These are phyloP conservation scores for Clinocottus analis DNA, from an alignment of 2,113 vertebrate species.

Conservation along the genomic window DNA sequence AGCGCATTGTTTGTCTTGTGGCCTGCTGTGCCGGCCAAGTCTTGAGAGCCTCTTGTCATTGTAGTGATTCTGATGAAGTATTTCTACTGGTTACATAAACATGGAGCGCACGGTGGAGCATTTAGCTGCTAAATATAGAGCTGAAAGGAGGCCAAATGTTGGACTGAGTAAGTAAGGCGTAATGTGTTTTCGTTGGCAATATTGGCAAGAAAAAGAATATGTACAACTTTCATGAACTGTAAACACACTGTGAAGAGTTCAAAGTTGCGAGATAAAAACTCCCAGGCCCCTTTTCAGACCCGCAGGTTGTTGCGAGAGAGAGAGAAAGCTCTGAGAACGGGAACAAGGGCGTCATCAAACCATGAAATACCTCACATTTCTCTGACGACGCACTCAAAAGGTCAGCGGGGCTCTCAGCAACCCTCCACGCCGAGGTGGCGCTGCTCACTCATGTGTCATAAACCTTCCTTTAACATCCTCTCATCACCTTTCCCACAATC, in stretches of 20 bases:
- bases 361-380: neutral
- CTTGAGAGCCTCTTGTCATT: conserved; percentile 47
- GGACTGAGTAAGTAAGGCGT: neutral
- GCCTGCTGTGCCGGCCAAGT: conserved; percentile 41
- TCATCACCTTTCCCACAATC: conserved; percentile 36
- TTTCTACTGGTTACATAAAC: conserved; percentile 39
- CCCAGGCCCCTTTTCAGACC: too few relatives aligned
- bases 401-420: neutral
- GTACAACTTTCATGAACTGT: neutral
- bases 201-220: neutral
- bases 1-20: conserved; percentile 34
- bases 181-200: neutral
- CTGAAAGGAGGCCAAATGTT: neutral
- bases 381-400: conserved; percentile 7
- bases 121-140: neutral
- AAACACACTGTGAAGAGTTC: too few relatives aligned
- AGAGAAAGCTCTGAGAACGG: too few relatives aligned
- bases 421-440: conserved; percentile 31
- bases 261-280: too few relatives aligned
- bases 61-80: conserved; percentile 41
- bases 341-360: neutral
- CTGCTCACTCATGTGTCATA: conserved; percentile 11
- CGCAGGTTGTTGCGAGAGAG: too few relatives aligned
- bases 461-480: neutral
- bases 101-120: neutral